phyloP scores from a whole-genome alignment of 2,888 invertebrate species.

The Amphipoea lucens region DNA sequence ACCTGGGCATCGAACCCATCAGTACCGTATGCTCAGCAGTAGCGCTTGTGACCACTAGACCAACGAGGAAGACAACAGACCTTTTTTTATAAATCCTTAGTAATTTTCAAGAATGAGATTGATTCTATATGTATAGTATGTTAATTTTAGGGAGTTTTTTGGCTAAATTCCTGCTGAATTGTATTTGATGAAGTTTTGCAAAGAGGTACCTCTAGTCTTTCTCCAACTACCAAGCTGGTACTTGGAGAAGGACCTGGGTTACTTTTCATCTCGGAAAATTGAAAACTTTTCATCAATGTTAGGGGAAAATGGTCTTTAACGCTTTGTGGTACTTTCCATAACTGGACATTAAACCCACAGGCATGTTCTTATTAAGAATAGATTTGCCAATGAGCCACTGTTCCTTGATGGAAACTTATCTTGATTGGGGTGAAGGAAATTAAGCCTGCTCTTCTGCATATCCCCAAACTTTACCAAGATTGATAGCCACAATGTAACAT shows the following conservation, averaged over 20 bases:
- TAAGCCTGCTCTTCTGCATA: neutral
- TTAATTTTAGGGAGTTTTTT: neutral
- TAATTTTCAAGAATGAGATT: neutral
- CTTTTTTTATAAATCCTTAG: neutral
- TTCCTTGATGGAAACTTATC: neutral
- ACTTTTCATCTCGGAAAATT: neutral
- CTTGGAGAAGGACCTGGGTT: neutral
- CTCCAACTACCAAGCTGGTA: too few relatives aligned
- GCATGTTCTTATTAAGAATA: neutral
- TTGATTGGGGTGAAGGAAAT: too few relatives aligned
- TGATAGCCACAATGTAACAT: slow-evolving; percentile 26
- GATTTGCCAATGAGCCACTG: neutral
- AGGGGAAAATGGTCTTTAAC: neutral
- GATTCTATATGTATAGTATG: too few relatives aligned
- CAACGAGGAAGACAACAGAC: too few relatives aligned
- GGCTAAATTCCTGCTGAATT: neutral
- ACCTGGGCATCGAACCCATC: too few relatives aligned
- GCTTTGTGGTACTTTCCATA: neutral
- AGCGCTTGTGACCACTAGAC: too few relatives aligned
- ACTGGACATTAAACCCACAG: neutral
- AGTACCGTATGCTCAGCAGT: too few relatives aligned
- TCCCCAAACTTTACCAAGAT: neutral
- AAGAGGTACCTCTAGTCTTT: neutral
- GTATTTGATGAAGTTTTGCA: neutral
- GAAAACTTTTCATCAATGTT: too few relatives aligned